Percentiles rank a stretch among this genome's conserved stretches.
These are phyloP conservation scores for Mionectes macconnelli DNA, from an alignment of 2,113 vertebrate species.

Conservation along the genomic window DNA sequence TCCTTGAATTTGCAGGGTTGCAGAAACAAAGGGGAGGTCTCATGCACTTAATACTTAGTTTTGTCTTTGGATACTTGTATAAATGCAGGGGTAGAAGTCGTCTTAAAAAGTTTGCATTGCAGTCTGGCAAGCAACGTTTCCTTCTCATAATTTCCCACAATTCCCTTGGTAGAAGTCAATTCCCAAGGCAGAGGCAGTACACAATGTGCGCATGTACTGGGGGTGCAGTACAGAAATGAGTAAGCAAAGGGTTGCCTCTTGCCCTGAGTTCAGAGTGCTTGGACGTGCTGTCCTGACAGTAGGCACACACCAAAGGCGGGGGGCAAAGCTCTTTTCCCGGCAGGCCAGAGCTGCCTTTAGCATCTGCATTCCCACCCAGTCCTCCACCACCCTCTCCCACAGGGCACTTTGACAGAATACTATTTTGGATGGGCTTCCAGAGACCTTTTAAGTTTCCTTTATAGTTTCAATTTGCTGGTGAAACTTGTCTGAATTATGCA, in stretches of 20 bases:
- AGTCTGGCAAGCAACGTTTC: neutral
- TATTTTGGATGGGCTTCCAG: slow-evolving; percentile 5
- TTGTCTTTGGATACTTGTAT: neutral
- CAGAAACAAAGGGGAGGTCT: neutral
- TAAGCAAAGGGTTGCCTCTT: neutral
- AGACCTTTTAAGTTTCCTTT: slow-evolving; percentile 41
- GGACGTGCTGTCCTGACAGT: neutral
- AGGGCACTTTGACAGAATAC: neutral
- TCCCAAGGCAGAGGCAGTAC: neutral
- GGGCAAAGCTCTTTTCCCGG: neutral
- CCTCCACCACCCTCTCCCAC: rapidly evolving
- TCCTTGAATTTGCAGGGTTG: neutral
- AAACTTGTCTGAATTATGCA: slow-evolving; percentile 23
- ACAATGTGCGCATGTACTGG: rapidly evolving
- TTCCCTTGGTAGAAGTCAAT: neutral
- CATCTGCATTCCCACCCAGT: neutral
- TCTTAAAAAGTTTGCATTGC: neutral
- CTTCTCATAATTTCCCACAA: neutral
- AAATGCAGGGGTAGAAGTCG: neutral
- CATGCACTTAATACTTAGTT: neutral
- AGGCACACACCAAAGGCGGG: neutral
- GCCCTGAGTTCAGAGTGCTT: neutral
- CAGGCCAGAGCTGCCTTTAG: neutral
- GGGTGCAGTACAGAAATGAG: neutral
- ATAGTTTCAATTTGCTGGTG: slow-evolving; percentile 14